Evolutionary conservation across 2,113 vertebrate species (phyloP).

Genomic region (Mystacornis crossleyi): DNA sequence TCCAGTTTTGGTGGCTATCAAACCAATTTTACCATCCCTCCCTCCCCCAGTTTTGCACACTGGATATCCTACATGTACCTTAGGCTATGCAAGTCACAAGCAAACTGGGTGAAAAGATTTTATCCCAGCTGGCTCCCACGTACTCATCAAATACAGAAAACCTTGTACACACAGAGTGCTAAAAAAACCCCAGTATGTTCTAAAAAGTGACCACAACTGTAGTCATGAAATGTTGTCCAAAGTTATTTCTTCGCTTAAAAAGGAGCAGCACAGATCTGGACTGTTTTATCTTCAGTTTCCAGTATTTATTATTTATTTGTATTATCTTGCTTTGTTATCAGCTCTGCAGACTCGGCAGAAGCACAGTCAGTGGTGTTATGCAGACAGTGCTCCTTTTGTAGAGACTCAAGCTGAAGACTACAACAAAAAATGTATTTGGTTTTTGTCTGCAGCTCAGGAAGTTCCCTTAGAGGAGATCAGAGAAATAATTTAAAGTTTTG

Average conservation of each 20-base stretch:
- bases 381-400: slow-evolving; percentile 32
- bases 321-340: slow-evolving; percentile 15
- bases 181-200: not conserved
- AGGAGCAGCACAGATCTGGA: not conserved
- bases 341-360: slow-evolving; percentile 1
- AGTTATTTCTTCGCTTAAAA: not conserved
- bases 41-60: not conserved
- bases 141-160: not conserved
- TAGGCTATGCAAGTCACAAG: not conserved
- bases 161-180: not conserved
- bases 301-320: slow-evolving; percentile 29
- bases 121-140: not conserved
- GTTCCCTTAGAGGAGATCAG: not conserved
- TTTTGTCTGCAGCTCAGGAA: not conserved
- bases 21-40: not conserved
- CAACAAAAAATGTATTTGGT: not conserved
- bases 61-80: not conserved
- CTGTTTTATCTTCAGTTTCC: not conserved
- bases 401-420: not conserved
- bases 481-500: not conserved
- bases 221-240: not conserved
- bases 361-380: not conserved
- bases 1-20: not conserved
- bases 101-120: not conserved
- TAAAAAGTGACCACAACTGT: not conserved